Conservation (phyloP, 2,113 vertebrate species). For the Alces alces region DNA sequence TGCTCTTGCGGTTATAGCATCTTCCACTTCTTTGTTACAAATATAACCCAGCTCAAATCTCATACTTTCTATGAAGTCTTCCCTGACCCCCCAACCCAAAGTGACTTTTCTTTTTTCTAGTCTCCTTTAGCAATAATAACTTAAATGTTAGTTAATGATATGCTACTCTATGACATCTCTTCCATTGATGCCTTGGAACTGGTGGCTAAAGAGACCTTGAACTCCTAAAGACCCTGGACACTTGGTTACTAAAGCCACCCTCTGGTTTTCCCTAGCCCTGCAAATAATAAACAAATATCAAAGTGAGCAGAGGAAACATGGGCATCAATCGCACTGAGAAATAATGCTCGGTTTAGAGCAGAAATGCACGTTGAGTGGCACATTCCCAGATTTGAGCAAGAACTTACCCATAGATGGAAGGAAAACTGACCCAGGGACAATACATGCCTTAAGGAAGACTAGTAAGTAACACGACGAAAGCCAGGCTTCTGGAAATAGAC, state of each 20-base stretch:
- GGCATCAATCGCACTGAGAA: not conserved
- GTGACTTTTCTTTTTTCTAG: not conserved
- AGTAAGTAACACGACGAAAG: not conserved
- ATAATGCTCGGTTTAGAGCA: not conserved
- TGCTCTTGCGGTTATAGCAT: not conserved
- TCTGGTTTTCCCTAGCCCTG: not conserved
- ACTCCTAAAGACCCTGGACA: not conserved
- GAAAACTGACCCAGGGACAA: not conserved
- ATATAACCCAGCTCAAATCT: not conserved
- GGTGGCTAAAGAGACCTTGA: not conserved
- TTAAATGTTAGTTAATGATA: not conserved
- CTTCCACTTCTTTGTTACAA: not conserved
- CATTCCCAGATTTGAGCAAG: not conserved
- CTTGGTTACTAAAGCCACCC: not conserved
- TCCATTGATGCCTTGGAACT: not conserved
- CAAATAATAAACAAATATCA: not conserved
- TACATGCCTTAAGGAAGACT: not conserved
- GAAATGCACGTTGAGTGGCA: not conserved
- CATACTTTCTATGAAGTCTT: not conserved
- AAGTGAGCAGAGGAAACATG: not conserved
- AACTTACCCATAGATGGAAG: not conserved
- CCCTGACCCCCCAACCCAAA: not conserved
- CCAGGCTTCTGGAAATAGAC: not conserved
- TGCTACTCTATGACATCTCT: not conserved
- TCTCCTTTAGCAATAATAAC: not conserved